Percentiles rank a stretch among this genome's conserved stretches.
These are phyloP conservation scores for Empidonax traillii DNA, from an alignment of 2,113 vertebrate species.

Conservation along the genomic window DNA sequence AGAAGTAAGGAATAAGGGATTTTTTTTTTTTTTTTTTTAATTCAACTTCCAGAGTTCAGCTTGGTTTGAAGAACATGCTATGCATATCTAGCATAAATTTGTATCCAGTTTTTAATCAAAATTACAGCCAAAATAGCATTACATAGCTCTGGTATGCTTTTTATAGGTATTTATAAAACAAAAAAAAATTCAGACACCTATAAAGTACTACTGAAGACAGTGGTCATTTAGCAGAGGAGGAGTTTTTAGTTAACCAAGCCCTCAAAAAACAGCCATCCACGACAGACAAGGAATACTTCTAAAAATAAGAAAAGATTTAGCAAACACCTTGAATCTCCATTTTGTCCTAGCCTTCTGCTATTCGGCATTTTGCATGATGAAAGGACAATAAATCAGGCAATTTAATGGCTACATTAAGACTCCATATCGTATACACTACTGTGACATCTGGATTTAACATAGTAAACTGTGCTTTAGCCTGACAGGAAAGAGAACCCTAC, in stretches of 20 bases:
- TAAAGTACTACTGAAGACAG: slow-evolving; percentile 56
- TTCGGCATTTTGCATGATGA: slow-evolving; percentile 32
- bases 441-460: background rate
- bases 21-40: background rate
- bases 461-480: background rate
- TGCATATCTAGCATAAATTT: background rate
- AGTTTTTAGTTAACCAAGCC: background rate
- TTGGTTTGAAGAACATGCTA: background rate
- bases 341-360: slow-evolving; percentile 63
- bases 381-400: slow-evolving; percentile 47
- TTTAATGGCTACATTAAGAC: background rate
- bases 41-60: background rate
- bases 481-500: background rate
- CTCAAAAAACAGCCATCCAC: slow-evolving; percentile 24
- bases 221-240: slow-evolving; percentile 25
- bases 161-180: background rate
- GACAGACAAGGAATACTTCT: slow-evolving; percentile 27
- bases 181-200: background rate
- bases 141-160: background rate
- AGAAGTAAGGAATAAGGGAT: background rate
- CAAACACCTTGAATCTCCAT: slow-evolving; percentile 63
- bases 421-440: background rate
- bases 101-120: background rate
- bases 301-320: slow-evolving; percentile 29
- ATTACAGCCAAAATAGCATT: background rate